Evolutionary conservation across 2,797 vertebrate genomes (phyloP).

Genomic region (Diceros bicornis): DNA sequence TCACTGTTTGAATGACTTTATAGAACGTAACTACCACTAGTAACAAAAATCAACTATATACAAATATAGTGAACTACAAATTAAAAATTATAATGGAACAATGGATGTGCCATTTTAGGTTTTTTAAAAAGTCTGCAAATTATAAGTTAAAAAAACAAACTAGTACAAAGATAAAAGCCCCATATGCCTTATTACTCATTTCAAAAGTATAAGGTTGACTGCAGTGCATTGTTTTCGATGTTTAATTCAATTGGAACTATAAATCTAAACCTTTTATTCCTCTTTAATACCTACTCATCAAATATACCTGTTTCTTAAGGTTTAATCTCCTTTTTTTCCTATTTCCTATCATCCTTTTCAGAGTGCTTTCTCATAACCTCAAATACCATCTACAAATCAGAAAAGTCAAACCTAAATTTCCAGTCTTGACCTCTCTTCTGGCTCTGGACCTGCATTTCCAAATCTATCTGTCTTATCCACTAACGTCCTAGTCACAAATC

Average conservation of each 20-base stretch:
- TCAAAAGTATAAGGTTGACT: background rate
- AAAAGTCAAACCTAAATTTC: background rate
- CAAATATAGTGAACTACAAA: background rate
- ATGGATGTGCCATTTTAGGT: background rate
- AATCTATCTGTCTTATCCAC: background rate
- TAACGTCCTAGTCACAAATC: background rate
- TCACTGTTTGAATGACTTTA: background rate
- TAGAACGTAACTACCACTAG: background rate
- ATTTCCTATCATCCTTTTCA: background rate
- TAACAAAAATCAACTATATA: background rate
- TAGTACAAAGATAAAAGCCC: background rate
- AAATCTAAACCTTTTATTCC: background rate
- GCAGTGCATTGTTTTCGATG: background rate
- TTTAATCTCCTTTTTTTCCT: slow-evolving; percentile 4
- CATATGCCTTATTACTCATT: background rate
- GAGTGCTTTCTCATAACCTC: background rate
- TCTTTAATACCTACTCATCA: background rate
- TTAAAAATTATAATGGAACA: background rate
- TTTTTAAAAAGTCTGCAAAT: background rate
- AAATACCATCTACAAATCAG: background rate
- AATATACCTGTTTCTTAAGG: background rate
- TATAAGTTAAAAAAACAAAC: background rate
- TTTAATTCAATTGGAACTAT: background rate
- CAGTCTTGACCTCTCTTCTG: background rate
- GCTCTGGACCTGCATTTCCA: background rate